These are phyloP conservation scores for Brenthis daphne DNA, from an alignment of 2,888 invertebrate genomes.

Conservation along the genomic window DNA sequence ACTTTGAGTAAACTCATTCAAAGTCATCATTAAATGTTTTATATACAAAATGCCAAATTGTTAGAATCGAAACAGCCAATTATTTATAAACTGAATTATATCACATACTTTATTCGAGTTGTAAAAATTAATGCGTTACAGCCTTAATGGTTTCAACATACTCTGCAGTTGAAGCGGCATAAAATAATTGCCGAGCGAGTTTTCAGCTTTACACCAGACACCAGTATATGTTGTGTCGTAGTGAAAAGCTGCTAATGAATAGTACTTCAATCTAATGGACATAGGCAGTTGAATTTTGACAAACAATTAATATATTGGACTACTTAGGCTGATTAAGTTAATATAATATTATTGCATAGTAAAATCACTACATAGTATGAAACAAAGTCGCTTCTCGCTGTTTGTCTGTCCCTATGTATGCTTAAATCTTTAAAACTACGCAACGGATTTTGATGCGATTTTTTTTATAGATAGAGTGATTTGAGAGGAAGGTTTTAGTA, in stretches of 20 bases:
- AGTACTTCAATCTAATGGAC: slow-evolving; percentile 32
- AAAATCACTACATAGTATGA: neutral
- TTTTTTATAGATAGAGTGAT: no score
- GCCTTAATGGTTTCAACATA: slow-evolving; percentile 14
- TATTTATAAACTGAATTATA: slow-evolving; percentile 2
- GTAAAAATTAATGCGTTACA: slow-evolving; percentile 20
- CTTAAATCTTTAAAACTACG: no score
- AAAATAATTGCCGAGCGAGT: slow-evolving; percentile 52
- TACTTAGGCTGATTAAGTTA: neutral
- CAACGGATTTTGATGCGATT: no score
- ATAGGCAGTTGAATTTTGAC: slow-evolving; percentile 26
- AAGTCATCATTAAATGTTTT: no score
- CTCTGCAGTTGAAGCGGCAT: slow-evolving; percentile 46
- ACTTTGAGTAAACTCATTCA: no score
- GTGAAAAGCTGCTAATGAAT: slow-evolving; percentile 33
- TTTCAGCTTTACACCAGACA: slow-evolving; percentile 25
- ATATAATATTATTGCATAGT: neutral
- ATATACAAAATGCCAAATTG: neutral
- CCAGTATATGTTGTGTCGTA: slow-evolving; percentile 23
- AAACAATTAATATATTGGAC: slow-evolving; percentile 4
- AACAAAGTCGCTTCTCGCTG: no score
- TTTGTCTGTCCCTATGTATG: no score
- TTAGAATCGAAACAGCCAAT: neutral
- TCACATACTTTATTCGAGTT: slow-evolving; percentile 6
- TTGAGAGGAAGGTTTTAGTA: no score